Conservation (phyloP, 2,888 invertebrate genomes). For the Stomorhina lunata region DNA sequence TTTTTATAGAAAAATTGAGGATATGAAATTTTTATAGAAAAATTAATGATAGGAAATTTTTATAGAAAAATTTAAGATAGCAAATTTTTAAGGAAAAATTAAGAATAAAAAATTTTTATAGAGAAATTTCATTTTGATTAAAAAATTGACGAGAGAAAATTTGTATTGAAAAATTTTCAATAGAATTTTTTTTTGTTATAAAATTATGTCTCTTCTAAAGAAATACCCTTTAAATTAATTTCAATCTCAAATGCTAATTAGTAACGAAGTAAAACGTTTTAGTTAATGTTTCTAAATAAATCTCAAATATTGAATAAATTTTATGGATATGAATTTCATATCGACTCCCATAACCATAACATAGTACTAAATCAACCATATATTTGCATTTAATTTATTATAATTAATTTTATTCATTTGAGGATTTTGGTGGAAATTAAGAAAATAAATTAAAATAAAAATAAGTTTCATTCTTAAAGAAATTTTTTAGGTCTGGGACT, state of each 20-base stretch:
- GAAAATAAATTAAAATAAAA: background rate
- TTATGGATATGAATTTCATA: background rate
- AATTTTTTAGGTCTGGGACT: too few species aligned
- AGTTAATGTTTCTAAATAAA: background rate
- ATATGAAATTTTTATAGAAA: too few species aligned
- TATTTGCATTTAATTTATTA: background rate
- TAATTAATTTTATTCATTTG: background rate
- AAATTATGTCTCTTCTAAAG: background rate
- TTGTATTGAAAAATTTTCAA: too few species aligned
- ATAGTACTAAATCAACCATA: background rate
- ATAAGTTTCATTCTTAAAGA: background rate
- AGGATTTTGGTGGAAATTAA: background rate
- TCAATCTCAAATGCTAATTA: constrained; percentile 7
- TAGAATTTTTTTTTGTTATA: background rate
- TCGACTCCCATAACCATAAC: background rate
- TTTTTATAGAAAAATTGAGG: too few species aligned
- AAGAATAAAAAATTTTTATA: too few species aligned
- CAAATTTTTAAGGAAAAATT: too few species aligned
- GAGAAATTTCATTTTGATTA: too few species aligned
- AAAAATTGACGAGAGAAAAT: too few species aligned
- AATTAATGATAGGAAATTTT: too few species aligned
- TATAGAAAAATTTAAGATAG: too few species aligned
- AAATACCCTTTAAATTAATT: background rate
- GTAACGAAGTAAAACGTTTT: background rate
- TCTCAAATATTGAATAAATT: background rate